Evolutionary conservation across 2,113 vertebrate species (phyloP), one percentile per base, ranked within the genome.

Genomic region (Syrmaticus mikado): DNA sequence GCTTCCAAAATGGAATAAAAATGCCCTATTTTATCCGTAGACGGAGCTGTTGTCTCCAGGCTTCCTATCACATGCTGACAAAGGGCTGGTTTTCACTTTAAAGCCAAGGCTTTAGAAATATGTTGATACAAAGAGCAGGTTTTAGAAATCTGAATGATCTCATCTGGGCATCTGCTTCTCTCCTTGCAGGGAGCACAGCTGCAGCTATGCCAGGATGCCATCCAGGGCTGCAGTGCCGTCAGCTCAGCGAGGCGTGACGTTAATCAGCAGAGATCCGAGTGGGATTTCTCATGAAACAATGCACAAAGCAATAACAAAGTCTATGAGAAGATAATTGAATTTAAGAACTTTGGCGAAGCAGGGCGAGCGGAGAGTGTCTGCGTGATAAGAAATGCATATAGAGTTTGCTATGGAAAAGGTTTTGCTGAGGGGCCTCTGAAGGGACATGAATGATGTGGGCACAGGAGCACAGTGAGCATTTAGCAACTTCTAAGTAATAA

Each of bases 141-240:
- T 91, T 81, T 40, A 68, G 57, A 66, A 48, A 45, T 11, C 24
- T 3, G 58, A 58, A 34, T 58, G 30, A 28, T 88, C 25, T 71
- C 80, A 34, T 93, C 82, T 55, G 75, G 43, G 58, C 25, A 70
- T 73, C 80, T 84, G 92, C 70, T 81, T 50, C 90, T 78, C 71
- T n/a, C 80, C 83, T 30, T 21, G 87, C 8, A 30, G 46, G 60
- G 53, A 5, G 2, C 8, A 22, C 11, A 10, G 75, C 52, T 7
- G 7, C 57, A 14, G 50, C 62, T 10, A 6, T 1, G 3, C 34
- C 67, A 38, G 68, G 11, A 2, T 2, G 21, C 1, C 17, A 67
- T 78, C 53, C 2, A 25, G 2, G 53, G 58, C 87, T 53, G 79
- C 72, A 24, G 58, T 72, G 76, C 82, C 58, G 4, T 70, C 6